Conservation (phyloP, 2,888 invertebrate species). For the Oeneis ivallda region DNA sequence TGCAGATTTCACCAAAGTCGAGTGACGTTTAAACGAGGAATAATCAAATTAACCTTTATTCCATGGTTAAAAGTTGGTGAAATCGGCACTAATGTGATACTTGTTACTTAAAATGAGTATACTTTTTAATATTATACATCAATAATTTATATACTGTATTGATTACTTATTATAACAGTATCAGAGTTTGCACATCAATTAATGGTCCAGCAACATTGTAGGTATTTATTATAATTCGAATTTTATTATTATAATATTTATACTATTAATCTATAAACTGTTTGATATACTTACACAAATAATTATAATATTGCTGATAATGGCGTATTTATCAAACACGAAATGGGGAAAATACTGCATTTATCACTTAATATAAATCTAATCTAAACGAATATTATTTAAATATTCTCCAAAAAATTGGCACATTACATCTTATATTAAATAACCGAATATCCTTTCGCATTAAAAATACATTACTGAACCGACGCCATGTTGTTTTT, state of each 20-base stretch:
- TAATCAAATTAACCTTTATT: too few relatives aligned
- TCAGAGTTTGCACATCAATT: slow-evolving; percentile 26
- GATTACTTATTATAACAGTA: background rate
- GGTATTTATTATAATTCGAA: slow-evolving; percentile 23
- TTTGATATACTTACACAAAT: background rate
- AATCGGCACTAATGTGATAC: too few relatives aligned
- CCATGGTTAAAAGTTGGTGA: too few relatives aligned
- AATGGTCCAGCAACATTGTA: slow-evolving; percentile 43
- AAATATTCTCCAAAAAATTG: slow-evolving; percentile 69
- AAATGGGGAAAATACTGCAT: slow-evolving; percentile 59
- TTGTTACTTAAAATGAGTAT: too few relatives aligned
- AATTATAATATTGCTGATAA: slow-evolving; percentile 47
- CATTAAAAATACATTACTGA: slow-evolving; percentile 31
- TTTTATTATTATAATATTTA: slow-evolving; percentile 18
- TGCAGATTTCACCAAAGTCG: too few relatives aligned
- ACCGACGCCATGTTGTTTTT: slow-evolving; percentile 49
- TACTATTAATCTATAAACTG: slow-evolving; percentile 18
- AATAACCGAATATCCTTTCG: slow-evolving; percentile 36
- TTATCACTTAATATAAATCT: slow-evolving; percentile 45
- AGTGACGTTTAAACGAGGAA: too few relatives aligned
- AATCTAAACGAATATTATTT: slow-evolving; percentile 49
- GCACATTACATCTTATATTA: slow-evolving; percentile 43
- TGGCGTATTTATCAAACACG: slow-evolving; percentile 33
- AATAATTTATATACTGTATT: too few relatives aligned
- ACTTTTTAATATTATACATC: background rate